These are phyloP conservation scores for Cheilosia soror DNA, from an alignment of 2,888 invertebrate genomes.

Conservation along the genomic window DNA sequence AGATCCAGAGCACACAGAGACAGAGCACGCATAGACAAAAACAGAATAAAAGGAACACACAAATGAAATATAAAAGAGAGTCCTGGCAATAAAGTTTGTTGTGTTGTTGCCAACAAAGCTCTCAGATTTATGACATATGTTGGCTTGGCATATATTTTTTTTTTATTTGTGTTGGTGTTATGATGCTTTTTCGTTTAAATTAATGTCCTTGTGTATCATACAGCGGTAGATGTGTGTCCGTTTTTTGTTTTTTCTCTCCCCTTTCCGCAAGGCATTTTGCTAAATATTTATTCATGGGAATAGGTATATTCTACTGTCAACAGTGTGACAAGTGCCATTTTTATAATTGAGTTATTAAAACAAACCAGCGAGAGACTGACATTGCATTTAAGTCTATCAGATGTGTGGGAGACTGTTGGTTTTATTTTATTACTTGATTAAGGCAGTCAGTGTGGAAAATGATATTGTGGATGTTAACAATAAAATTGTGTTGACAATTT, in stretches of 20 bases:
- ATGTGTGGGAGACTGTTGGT: neutral
- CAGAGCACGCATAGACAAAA: conserved; percentile 1
- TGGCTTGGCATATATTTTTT: conserved; percentile 5
- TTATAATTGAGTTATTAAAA: conserved; percentile 59
- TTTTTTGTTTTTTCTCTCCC: conserved; percentile 9
- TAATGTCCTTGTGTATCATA: conserved; percentile 54
- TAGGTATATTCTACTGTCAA: conserved; percentile 44
- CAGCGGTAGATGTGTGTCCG: conserved; percentile 34
- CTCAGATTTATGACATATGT: conserved; percentile 73
- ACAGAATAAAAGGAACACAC: conserved; percentile 4
- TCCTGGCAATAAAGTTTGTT: conserved; percentile 72
- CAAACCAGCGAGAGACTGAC: neutral
- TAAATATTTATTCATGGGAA: conserved; percentile 24
- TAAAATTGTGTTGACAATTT: no score
- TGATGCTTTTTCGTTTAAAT: conserved; percentile 48
- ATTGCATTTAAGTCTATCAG: conserved; percentile 9
- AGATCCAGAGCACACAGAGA: conserved; percentile 10
- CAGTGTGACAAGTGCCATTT: conserved; percentile 53
- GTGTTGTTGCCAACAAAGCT: conserved; percentile 73
- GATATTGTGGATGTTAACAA: no score
- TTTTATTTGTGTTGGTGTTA: conserved; percentile 12
- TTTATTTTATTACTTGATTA: conserved; percentile 5
- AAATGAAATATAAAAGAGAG: conserved; percentile 60
- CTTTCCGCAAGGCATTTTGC: conserved; percentile 39
- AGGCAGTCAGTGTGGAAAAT: neutral